phyloP scores from a whole-genome alignment of 92 coral and sea anemone genomes.

The Siderastrea siderea region DNA sequence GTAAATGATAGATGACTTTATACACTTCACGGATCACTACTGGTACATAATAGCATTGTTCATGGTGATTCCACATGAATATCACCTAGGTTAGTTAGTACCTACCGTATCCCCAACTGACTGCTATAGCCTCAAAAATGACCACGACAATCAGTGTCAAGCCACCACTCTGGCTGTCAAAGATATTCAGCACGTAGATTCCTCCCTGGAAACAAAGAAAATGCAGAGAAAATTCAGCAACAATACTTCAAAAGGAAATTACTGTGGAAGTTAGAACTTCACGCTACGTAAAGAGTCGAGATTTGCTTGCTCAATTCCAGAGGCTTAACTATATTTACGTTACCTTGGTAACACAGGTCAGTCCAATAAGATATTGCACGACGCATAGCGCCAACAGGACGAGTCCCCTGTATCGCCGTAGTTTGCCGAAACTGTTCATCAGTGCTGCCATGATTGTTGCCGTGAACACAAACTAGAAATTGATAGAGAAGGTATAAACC shows the following conservation, averaged over 20 bases:
- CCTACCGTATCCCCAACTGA: constrained; percentile 46
- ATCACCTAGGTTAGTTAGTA: background rate
- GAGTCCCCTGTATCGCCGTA: constrained; percentile 56
- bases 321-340: background rate
- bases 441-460: constrained; percentile 81
- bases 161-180: constrained; percentile 92
- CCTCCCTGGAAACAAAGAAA: constrained; percentile 76
- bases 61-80: background rate
- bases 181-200: constrained; percentile 80
- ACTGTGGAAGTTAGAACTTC: no score
- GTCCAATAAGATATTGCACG: constrained; percentile 70
- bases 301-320: no score
- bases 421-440: constrained; percentile 66
- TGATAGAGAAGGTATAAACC: no score
- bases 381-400: constrained; percentile 58
- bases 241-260: background rate
- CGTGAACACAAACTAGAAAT: constrained; percentile 78
- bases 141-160: constrained; percentile 81
- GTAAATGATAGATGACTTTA: no score
- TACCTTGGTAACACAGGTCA: constrained; percentile 84
- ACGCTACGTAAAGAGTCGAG: no score
- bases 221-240: background rate
- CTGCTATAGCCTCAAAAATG: constrained; percentile 74
- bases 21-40: no score
- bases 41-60: background rate